Base-by-base conservation (phyloP, 2,113 vertebrate genomes). In the Nibea coibor region DNA sequence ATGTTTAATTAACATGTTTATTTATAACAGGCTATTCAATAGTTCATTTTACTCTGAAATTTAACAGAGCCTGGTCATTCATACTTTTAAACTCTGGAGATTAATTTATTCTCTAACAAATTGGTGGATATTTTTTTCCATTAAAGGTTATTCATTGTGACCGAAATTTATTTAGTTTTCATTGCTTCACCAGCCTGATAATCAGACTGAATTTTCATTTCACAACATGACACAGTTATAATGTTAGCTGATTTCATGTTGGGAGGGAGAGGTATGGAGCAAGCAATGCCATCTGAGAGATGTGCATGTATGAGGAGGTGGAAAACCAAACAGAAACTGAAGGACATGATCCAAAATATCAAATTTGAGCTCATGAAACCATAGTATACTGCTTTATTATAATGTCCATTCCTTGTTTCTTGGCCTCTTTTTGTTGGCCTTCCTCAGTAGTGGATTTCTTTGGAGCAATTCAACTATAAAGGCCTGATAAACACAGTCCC, bases 1-100 rank as follows among this genome's bases (percentile, higher is more conserved):
- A 62, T 66, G 39, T 78, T 75, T 68, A 58, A 62, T 74, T 42
- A 56, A 78, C 43, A 26, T 15, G 65, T 62, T 58, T 71, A 53
- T 7, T 83, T 12, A 15, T 35, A 71, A 53, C 10, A 4, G 28
- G 39, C 73, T 65, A 39, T 72, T 65, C 31, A 74, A 43, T 59
- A 66, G 54, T 77, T 62, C n/a, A 54, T 14, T 73, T 58, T 56
- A 51, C 56, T 47, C 54, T 0, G 35, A 56, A 53, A 51, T 63
- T 59, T 71, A 61, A 66, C 64, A 20, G 42, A 58, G 43, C 66
- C 48, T 51, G 24, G 16, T 48, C 51, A 47, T 12, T 65, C 10
- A 56, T 24, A 14, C 12, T 26, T 43, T 67, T 22, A 74, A 75
- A 76, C 42, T 59, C 59, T 43, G 28, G 35, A 1, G 6, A 15